A percentile compares a stretch with the other conserved stretches of the same genome.
Evolutionary conservation across 2,797 vertebrate genomes (phyloP).

Genomic region (Anguilla obscura): DNA sequence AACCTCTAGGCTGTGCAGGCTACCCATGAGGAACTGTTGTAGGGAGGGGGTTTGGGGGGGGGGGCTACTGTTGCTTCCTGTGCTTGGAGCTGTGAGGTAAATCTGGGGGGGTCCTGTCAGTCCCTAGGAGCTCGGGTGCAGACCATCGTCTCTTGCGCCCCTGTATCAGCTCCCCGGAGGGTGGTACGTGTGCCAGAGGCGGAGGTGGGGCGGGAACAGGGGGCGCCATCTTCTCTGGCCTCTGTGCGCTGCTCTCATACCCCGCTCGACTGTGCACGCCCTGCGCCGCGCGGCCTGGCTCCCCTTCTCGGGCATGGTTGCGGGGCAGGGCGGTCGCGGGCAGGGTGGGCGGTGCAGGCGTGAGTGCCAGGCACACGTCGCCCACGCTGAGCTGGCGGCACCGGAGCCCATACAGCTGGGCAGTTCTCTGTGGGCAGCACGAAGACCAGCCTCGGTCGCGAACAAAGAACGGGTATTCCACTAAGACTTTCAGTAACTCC

Average conservation of each 20-base stretch:
- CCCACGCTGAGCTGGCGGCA: conserved; percentile 74
- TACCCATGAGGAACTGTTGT: conserved; percentile 42
- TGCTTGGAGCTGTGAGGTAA: conserved; percentile 78
- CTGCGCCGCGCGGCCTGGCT: conserved; percentile 29
- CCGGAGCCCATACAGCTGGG: conserved; percentile 72
- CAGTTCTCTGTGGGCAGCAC: conserved; percentile 75
- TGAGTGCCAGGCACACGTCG: conserved; percentile 76
- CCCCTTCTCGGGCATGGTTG: not conserved
- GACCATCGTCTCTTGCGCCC: conserved; percentile 77
- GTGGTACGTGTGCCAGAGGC: conserved; percentile 41
- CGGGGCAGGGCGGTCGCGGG: conserved; percentile 12
- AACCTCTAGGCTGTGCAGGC: not conserved
- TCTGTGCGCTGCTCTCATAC: conserved; percentile 54
- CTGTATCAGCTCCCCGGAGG: conserved; percentile 52
- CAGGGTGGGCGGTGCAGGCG: conserved; percentile 59
- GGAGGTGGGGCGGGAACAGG: conserved; percentile 40
- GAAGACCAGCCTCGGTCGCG: conserved; percentile 78
- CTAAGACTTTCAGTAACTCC: conserved; percentile 80
- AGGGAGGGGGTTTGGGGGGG: conserved; percentile 32
- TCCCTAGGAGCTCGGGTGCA: conserved; percentile 68
- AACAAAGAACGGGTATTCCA: conserved; percentile 81
- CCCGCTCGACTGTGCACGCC: conserved; percentile 54
- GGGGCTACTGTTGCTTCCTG: conserved; percentile 73
- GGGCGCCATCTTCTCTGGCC: conserved; percentile 63
- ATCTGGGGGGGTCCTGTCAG: conserved; percentile 63